Evolutionary conservation across 2,113 vertebrate genomes (phyloP).

Genomic region (Polyodon spathula): DNA sequence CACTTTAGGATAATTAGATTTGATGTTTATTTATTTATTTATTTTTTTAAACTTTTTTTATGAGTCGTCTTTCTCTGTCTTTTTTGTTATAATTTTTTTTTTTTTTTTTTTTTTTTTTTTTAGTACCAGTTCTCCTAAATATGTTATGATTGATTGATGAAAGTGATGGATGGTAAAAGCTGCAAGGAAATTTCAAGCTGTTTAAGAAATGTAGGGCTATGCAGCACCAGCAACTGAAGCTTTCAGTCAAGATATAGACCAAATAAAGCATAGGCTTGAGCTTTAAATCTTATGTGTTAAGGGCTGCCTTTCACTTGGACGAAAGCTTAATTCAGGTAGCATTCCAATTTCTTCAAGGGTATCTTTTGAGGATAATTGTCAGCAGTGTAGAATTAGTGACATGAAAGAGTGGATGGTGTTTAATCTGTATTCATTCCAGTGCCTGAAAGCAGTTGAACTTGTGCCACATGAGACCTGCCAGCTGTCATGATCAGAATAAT

Average conservation of each 20-base stretch:
- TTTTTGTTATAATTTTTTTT: too few species aligned
- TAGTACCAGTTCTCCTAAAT: too few species aligned
- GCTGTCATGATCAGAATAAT: constrained; percentile 8
- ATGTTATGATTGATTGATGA: too few species aligned
- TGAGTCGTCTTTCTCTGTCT: too few species aligned
- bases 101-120: too few species aligned
- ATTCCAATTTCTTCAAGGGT: neutral
- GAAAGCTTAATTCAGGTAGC: neutral
- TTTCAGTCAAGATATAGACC: neutral
- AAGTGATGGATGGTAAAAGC: too few species aligned
- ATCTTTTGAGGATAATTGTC: constrained; percentile 2
- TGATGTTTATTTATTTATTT: too few species aligned
- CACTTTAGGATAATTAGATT: too few species aligned
- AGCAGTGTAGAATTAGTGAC: neutral
- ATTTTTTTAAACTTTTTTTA: too few species aligned
- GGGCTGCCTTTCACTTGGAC: neutral
- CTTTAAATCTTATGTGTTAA: neutral
- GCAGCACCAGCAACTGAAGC: neutral
- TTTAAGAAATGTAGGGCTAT: too few species aligned
- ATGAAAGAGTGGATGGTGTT: neutral
- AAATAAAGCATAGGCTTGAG: neutral
- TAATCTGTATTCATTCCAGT: neutral
- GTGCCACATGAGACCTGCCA: neutral
- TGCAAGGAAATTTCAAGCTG: too few species aligned
- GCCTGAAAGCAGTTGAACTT: neutral